A percentile compares a stretch with the other conserved stretches of the same genome.
Evolutionary conservation across 2,888 invertebrate genomes (phyloP).

Genomic region (Oscheius onirici): DNA sequence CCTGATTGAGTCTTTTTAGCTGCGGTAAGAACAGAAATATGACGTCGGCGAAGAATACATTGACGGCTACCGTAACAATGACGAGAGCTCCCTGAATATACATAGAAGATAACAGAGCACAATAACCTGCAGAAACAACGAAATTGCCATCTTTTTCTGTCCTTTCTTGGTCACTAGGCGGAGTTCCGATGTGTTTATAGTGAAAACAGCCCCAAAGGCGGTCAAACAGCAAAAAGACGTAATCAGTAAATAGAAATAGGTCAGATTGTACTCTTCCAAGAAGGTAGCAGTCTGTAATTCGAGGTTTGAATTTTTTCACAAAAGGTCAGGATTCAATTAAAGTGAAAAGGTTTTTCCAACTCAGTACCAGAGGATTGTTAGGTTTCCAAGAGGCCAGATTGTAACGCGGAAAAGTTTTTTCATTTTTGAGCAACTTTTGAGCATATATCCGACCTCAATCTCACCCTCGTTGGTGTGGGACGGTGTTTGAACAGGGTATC

Average conservation of each 20-base stretch:
- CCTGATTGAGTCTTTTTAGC: neutral
- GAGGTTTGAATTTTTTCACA: too few relatives aligned
- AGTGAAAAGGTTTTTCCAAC: too few relatives aligned
- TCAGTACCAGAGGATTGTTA: too few relatives aligned
- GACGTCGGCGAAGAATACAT: neutral
- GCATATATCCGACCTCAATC: too few relatives aligned
- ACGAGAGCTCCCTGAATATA: neutral
- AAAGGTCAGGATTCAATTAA: too few relatives aligned
- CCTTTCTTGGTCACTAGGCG: neutral
- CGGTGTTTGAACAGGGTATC: too few relatives aligned
- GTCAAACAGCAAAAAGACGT: neutral
- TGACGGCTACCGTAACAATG: neutral
- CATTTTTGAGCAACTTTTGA: too few relatives aligned
- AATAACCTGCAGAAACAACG: neutral
- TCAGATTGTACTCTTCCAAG: neutral
- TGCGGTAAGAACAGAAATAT: neutral
- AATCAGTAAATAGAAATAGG: neutral
- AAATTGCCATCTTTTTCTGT: neutral
- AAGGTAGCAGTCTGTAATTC: neutral
- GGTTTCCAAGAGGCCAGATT: too few relatives aligned
- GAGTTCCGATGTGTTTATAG: neutral
- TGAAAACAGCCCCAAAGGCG: neutral
- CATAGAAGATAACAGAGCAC: neutral
- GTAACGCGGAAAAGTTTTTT: too few relatives aligned
- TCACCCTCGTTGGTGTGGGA: too few relatives aligned